Base-by-base conservation (phyloP, 2,888 invertebrate genomes). In the Pyrochroa serraticornis region DNA sequence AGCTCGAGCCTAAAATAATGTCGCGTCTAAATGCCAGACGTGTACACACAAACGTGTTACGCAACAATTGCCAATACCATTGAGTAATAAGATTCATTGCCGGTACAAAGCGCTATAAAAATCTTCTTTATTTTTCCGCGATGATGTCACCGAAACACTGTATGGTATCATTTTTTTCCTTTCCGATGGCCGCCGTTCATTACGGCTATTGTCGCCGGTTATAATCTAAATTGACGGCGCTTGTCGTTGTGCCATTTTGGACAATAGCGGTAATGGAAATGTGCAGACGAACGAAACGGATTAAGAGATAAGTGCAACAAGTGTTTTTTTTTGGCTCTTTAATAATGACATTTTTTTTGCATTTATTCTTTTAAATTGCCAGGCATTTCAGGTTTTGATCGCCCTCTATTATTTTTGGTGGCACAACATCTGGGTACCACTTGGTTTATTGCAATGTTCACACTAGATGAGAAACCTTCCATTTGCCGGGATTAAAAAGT, bases 201-300 rank as follows among this genome's bases (percentile, higher is more conserved):
- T 43, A 43, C 43, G n/a, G 43, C 39, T 34, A 46, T 53, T 45
- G 44, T 53, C 38, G 48, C 34, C 31, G 50, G 33, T 37, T 43
- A 60, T 66, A 53, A 67, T 69, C 69, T 69, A 67, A 67, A 69
- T 68, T 64, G 64, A 52, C 65, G 66, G 63, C 64, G 50, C 13
- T 62, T 46, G 60, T 53, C 59, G 22, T 61, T 55, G 62, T 62
- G 52, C 58, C 64, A 57, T 61, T 36, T 52, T 8, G 60, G 61
- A 67, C 68, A 69, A 67, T 61, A 55, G 63, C 48, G 62, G 48
- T 61, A 66, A 68, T 69, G 65, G 58, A 60, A 64, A 66, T 63
- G 59, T 63, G 57, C 64, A 67, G 65, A 68, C 63, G 63, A 66
- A 68, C 63, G 62, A 58, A 64, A 63, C 49, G 52, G 62, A 63